phyloP scores from a whole-genome alignment of 2,797 vertebrate genomes.

The Cercopithecus mitis region DNA sequence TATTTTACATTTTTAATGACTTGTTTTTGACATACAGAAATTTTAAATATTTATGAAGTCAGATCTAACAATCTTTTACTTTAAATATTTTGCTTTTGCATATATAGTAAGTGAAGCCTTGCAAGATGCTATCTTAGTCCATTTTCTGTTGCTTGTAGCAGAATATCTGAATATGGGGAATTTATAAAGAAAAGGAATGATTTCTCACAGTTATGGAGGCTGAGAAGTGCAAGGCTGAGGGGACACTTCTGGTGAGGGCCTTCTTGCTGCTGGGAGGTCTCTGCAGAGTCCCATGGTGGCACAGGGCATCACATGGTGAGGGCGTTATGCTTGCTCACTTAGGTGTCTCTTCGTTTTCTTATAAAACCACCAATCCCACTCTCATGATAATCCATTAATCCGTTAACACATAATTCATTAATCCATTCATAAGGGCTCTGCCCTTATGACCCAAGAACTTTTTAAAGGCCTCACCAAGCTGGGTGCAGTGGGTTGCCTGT shows the following conservation, averaged over 20 bases:
- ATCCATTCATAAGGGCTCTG: neutral
- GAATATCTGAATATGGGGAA: neutral
- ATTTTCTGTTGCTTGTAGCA: neutral
- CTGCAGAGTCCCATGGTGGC: neutral
- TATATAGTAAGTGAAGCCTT: neutral
- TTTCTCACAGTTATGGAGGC: neutral
- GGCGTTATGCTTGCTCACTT: neutral
- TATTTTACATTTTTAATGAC: neutral
- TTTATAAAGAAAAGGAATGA: neutral
- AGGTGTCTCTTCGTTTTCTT: neutral
- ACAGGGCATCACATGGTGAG: neutral
- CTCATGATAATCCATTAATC: neutral
- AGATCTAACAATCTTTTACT: neutral
- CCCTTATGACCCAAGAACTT: neutral
- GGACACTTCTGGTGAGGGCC: neutral
- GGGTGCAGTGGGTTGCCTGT: neutral
- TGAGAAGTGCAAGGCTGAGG: neutral
- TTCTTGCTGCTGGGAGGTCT: neutral
- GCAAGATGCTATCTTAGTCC: neutral
- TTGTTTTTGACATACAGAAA: neutral
- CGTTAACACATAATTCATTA: neutral
- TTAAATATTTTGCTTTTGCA: neutral
- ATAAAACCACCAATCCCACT: neutral
- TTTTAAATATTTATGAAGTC: neutral
- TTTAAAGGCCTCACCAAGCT: neutral